Evolutionary conservation across 2,797 vertebrate genomes (phyloP).

Genomic region (Anguilla marmorata): DNA sequence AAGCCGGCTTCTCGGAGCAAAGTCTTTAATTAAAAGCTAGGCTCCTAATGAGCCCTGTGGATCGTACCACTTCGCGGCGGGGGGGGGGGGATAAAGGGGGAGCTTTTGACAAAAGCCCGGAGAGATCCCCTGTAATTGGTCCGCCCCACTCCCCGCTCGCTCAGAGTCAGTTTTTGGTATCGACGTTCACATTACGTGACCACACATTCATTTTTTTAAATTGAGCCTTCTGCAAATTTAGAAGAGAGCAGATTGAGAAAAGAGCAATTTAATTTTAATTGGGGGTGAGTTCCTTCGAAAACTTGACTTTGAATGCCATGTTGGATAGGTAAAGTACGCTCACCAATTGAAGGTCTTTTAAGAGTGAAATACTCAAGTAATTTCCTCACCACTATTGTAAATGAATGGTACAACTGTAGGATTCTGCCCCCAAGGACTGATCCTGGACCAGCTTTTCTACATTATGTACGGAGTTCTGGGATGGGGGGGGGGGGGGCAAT

Average conservation of each 20-base stretch:
- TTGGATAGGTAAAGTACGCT: background rate
- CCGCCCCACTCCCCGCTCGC: constrained; percentile 36
- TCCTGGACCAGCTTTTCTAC: background rate
- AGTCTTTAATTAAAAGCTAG: constrained; percentile 60
- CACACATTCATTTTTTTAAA: constrained; percentile 18
- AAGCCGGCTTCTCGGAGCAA: constrained; percentile 53
- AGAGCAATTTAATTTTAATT: constrained; percentile 10
- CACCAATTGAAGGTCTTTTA: background rate
- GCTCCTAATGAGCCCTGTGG: constrained; percentile 27
- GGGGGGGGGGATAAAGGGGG: constrained; percentile 25
- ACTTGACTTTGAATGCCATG: background rate
- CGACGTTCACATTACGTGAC: constrained; percentile 37
- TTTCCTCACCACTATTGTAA: background rate
- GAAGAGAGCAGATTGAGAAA: constrained; percentile 11
- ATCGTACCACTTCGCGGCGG: constrained; percentile 33
- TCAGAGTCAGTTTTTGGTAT: constrained; percentile 26
- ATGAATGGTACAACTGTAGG: background rate
- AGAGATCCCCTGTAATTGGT: constrained; percentile 30
- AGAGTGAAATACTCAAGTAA: background rate
- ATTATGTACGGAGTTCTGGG: background rate
- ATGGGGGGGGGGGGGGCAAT: background rate
- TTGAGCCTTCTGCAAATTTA: background rate
- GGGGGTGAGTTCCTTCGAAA: background rate
- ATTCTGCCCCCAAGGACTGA: background rate
- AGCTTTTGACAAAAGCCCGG: background rate